Evolutionary conservation across 1,140 invertebrate species (phyloP).

Genomic region (Watersipora subatra): DNA sequence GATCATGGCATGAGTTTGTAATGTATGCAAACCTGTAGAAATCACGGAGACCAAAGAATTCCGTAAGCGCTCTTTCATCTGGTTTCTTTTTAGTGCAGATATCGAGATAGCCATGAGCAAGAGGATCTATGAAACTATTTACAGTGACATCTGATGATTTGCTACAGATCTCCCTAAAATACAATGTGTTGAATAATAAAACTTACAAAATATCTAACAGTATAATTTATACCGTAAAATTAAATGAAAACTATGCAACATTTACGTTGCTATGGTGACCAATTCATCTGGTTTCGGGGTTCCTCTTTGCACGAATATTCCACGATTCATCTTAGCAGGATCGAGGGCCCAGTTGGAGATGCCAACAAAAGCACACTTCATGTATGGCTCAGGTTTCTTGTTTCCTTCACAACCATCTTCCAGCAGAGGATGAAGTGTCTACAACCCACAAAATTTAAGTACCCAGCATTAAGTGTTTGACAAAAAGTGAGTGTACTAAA

Average conservation of each 20-base stretch:
- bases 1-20: too few relatives aligned
- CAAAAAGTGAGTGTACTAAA: too few relatives aligned
- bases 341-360: conserved; percentile 27
- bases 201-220: too few relatives aligned
- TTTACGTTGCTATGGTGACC: conserved; percentile 12
- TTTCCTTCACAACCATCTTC: conserved; percentile 9
- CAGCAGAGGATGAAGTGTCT: conserved; percentile 13
- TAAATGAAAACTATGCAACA: conserved; percentile 2
- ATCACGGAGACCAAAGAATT: conserved; percentile 37
- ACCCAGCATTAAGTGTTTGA: too few relatives aligned
- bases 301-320: conserved; percentile 16
- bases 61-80: conserved; percentile 14
- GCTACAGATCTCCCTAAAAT: conserved; percentile 3
- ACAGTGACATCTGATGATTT: conserved; percentile 7
- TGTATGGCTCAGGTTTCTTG: conserved; percentile 4
- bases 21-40: conserved; percentile 32
- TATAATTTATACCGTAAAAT: too few relatives aligned
- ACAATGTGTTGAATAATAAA: conserved; percentile 1
- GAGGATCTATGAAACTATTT: conserved; percentile 4
- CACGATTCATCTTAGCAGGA: conserved; percentile 24
- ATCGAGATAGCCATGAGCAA: conserved; percentile 14
- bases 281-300: conserved; percentile 18
- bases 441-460: background rate
- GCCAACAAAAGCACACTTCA: conserved; percentile 19
- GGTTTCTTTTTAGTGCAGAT: conserved; percentile 7